Conservation (phyloP, 2,888 invertebrate species). For the Mechanitis mazaeus region DNA sequence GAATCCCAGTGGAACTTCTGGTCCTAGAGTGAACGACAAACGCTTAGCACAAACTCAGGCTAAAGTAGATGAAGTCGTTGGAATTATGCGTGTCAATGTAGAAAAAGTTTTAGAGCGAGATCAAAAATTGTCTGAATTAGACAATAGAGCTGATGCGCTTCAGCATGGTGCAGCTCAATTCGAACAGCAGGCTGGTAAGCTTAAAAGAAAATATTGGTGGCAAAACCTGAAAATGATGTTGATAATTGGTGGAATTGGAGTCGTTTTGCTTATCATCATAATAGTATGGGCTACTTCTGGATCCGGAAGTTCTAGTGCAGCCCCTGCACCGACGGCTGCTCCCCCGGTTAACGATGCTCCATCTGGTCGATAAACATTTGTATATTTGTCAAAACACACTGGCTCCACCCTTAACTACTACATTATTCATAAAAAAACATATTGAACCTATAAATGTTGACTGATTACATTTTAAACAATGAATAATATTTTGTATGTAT, state of each 20-base stretch:
- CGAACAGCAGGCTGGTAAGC: constrained; percentile 96
- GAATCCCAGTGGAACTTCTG: constrained; percentile 71
- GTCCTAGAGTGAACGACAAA: constrained; percentile 68
- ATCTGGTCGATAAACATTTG: constrained; percentile 41
- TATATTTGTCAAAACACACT: constrained; percentile 4
- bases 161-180: constrained; percentile 97
- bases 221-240: constrained; percentile 98
- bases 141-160: constrained; percentile 95
- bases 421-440: constrained; percentile 21
- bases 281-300: constrained; percentile 78
- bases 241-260: constrained; percentile 90
- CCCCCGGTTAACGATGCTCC: constrained; percentile 25
- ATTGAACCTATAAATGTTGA: constrained; percentile 12
- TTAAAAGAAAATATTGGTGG: constrained; percentile 98
- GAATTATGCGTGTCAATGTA: constrained; percentile 97
- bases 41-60: constrained; percentile 74
- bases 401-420: constrained; percentile 18
- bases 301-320: constrained; percentile 33
- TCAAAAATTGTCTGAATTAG: constrained; percentile 95
- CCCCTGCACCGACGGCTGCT: constrained; percentile 31
- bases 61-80: constrained; percentile 83
- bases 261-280: constrained; percentile 88
- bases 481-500: constrained; percentile 33
- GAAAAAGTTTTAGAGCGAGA: constrained; percentile 98
- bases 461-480: constrained; percentile 26